Base-by-base conservation (phyloP, 2,888 invertebrate species). In the Cordilura impudica region DNA sequence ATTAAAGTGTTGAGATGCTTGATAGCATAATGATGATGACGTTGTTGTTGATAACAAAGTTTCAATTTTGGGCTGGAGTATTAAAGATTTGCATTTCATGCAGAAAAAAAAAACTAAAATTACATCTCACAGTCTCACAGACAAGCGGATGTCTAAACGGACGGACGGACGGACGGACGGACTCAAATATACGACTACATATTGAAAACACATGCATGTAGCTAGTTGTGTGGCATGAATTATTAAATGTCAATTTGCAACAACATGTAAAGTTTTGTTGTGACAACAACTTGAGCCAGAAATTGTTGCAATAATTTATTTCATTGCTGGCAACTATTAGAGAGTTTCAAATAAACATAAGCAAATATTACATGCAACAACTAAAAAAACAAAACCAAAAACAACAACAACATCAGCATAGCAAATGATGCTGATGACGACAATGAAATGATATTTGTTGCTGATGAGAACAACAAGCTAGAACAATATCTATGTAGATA, bases 211-310 rank as follows among this genome's bases (percentile, higher is more conserved):
- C 61, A 72, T 71, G 54, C 58, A 72, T 71, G 54, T 53, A 71
- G 60, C 63, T 53, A 69, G 60, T 29, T 79, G 75, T 77, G 80
- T 77, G 82, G 76, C 78, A 81, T 82, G 74, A 82, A 82, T 82
- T 82, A 81, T 81, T 78, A 82, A 82, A 81, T 81, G 78, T 78
- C 82, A 82, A 82, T 82, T 78, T 81, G 81, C 76, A 77, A 81
- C 77, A 77, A 75, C 66, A 81, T 78, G 81, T 78, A 78, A 81
- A 81, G 61, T 79, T 75, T 79, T 72, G 75, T 79, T 79, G 71
- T 78, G 74, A 75, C 81, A 75, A 79, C 71, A 72, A 75, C 71
- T 77, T 77, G 73, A 77, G 77, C 77, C 66, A 69, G 80, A 73
- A 77, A 80, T 80, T 76, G 80, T 80, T 77, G 65, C 73, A 73